Evolutionary conservation across 2,888 invertebrate species (phyloP).

Genomic region (Pollenia angustigena): DNA sequence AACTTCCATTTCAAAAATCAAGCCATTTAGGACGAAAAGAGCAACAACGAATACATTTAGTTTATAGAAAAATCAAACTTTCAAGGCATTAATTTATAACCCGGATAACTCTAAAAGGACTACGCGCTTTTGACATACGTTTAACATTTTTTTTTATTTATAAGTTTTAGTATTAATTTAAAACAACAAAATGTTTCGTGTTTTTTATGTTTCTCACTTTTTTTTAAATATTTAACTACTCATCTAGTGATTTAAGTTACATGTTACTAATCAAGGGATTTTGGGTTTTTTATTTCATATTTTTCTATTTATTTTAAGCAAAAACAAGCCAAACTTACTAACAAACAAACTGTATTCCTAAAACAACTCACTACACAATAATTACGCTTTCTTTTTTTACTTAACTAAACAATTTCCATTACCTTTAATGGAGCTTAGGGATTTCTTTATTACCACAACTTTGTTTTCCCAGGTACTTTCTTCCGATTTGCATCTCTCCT

Average conservation of each 20-base stretch:
- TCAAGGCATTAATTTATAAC: slow-evolving; percentile 57
- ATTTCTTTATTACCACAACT: slow-evolving; percentile 11
- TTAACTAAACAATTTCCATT: slow-evolving; percentile 18
- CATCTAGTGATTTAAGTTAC: slow-evolving; percentile 41
- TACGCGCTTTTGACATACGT: slow-evolving; percentile 43
- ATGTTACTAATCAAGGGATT: slow-evolving; percentile 70
- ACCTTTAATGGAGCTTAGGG: slow-evolving; percentile 29
- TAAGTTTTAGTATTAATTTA: slow-evolving; percentile 48
- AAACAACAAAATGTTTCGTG: slow-evolving; percentile 22
- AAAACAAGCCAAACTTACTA: slow-evolving; percentile 23
- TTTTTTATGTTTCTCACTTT: slow-evolving; percentile 49
- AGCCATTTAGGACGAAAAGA: slow-evolving; percentile 69
- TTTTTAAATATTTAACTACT: slow-evolving; percentile 49
- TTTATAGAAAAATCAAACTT: slow-evolving; percentile 43
- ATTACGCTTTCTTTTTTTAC: slow-evolving; percentile 56
- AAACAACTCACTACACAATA: slow-evolving; percentile 38
- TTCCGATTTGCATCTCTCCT: neutral
- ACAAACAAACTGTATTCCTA: slow-evolving; percentile 33
- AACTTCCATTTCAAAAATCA: slow-evolving; percentile 22
- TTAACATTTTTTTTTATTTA: slow-evolving; percentile 12
- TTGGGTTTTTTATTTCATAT: slow-evolving; percentile 48
- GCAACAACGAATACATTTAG: slow-evolving; percentile 69
- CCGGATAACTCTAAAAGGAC: slow-evolving; percentile 67
- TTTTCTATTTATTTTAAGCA: neutral
- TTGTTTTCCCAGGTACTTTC: slow-evolving; percentile 17